phyloP scores from a whole-genome alignment of 2,888 invertebrate genomes.

The Agrochola lota region DNA sequence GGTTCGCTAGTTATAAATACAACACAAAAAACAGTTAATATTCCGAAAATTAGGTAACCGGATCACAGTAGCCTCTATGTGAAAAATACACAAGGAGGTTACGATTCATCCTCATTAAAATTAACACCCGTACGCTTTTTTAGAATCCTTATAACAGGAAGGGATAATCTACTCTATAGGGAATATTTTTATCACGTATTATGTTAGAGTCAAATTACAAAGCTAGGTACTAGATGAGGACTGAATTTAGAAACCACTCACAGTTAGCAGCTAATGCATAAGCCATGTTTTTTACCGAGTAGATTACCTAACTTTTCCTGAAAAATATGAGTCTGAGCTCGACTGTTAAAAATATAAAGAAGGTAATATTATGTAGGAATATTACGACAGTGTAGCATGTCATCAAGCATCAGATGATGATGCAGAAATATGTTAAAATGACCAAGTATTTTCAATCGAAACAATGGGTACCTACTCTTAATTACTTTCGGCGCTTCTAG shows the following conservation, averaged over 20 bases:
- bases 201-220: not conserved
- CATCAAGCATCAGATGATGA: not conserved
- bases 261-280: slow-evolving; percentile 35
- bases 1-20: not conserved
- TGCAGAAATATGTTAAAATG: too few relatives aligned
- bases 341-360: not conserved
- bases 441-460: not conserved
- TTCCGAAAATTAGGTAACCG: not conserved
- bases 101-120: slow-evolving; percentile 12
- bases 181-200: not conserved
- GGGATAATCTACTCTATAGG: not conserved
- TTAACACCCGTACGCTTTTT: not conserved
- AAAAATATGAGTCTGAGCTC: slow-evolving; percentile 9
- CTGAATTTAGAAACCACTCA: slow-evolving; percentile 15
- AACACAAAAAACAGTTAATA: not conserved
- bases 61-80: not conserved
- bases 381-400: not conserved
- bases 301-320: not conserved
- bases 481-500: not conserved
- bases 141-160: not conserved
- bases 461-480: not conserved
- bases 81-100: not conserved
- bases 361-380: not conserved
- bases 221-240: not conserved
- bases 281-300: slow-evolving; percentile 27